These are phyloP conservation scores for Drosophila obscura DNA, from an alignment of 1,140 invertebrate species.

Conservation along the genomic window DNA sequence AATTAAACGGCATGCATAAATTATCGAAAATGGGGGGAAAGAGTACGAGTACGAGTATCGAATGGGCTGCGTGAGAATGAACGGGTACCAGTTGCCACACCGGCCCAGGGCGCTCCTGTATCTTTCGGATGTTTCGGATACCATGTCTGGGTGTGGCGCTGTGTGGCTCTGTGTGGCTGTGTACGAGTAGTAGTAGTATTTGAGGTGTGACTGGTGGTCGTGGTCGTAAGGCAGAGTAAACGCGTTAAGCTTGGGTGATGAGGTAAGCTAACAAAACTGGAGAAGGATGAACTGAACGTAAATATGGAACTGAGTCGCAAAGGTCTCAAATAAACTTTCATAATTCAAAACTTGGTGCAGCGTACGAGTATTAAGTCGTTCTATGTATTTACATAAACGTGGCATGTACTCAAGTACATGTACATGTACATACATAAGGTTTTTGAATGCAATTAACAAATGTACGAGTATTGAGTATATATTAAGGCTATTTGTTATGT, in stretches of 20 bases:
- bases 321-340: slow-evolving; percentile 59
- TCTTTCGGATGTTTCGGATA: slow-evolving; percentile 23
- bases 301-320: slow-evolving; percentile 65
- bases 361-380: slow-evolving; percentile 63
- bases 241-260: slow-evolving; percentile 68
- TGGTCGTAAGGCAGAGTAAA: slow-evolving; percentile 36
- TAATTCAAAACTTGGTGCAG: slow-evolving; percentile 68
- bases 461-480: slow-evolving; percentile 48
- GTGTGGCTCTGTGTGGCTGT: slow-evolving; percentile 11
- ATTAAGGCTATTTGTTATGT: slow-evolving; percentile 24
- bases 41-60: slow-evolving; percentile 13
- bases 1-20: slow-evolving; percentile 69
- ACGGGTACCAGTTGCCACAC: slow-evolving; percentile 48
- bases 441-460: slow-evolving; percentile 52
- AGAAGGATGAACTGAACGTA: slow-evolving; percentile 46
- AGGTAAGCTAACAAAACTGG: slow-evolving; percentile 65
- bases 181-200: slow-evolving; percentile 17
- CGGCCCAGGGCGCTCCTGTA: slow-evolving; percentile 36
- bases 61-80: slow-evolving; percentile 55
- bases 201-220: slow-evolving; percentile 11
- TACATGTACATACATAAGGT: slow-evolving; percentile 23
- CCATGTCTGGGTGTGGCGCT: slow-evolving; percentile 6
- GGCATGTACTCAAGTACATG: slow-evolving; percentile 54
- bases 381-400: slow-evolving; percentile 77
- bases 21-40: slow-evolving; percentile 29